phyloP scores from a whole-genome alignment of 2,797 vertebrate genomes.

The Oryzias sinensis region DNA sequence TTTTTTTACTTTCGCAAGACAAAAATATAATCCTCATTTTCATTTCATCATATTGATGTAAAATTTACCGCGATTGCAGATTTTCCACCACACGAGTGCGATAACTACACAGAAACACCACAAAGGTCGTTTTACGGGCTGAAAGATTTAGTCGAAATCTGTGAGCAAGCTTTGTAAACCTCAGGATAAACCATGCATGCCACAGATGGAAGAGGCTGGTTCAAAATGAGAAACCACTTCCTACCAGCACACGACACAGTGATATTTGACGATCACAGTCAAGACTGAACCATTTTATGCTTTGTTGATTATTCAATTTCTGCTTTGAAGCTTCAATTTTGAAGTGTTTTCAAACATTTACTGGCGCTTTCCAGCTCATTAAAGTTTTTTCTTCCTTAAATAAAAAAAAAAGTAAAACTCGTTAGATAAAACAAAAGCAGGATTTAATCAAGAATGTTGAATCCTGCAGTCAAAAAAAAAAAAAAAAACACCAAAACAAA shows the following conservation, averaged over 20 bases:
- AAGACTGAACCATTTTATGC: conserved; percentile 13
- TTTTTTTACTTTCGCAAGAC: not conserved
- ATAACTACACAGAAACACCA: not conserved
- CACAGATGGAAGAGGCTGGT: conserved; percentile 63
- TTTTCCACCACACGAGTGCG: not conserved
- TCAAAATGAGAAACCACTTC: conserved; percentile 64
- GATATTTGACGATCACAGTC: conserved; percentile 58
- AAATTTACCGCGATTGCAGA: not conserved
- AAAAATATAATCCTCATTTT: not conserved
- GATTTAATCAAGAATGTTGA: too few relatives aligned
- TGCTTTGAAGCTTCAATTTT: too few relatives aligned
- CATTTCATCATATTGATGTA: not conserved
- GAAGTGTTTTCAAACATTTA: conserved; percentile 1
- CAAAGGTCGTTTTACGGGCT: not conserved
- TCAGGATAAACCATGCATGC: conserved; percentile 71
- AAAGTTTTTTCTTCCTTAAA: not conserved
- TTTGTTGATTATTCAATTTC: too few relatives aligned
- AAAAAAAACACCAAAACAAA: conserved; percentile 11
- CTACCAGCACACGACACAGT: conserved; percentile 60
- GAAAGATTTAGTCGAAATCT: conserved; percentile 59
- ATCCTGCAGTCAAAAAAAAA: conserved; percentile 1
- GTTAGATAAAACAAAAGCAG: too few relatives aligned
- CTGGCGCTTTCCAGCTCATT: not conserved
- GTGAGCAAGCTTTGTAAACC: conserved; percentile 59
- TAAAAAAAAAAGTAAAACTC: too few relatives aligned